Percentiles rank a stretch among this genome's conserved stretches.
Evolutionary conservation across 1,140 invertebrate genomes (phyloP).

Genomic region (Neuroterus valhalla): DNA sequence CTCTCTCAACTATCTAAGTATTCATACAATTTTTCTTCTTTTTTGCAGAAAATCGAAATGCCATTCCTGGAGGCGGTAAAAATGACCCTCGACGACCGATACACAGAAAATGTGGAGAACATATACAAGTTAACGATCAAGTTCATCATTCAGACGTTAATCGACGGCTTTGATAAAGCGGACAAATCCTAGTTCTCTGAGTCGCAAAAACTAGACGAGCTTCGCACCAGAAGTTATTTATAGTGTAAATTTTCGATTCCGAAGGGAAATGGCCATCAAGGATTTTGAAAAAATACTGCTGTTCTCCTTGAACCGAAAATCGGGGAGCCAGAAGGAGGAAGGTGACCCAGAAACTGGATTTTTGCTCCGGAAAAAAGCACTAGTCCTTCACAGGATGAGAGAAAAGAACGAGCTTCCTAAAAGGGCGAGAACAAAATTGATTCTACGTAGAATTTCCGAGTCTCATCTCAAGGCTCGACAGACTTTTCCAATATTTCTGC

Average conservation of each 20-base stretch:
- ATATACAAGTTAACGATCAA: constrained; percentile 95
- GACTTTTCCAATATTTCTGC: constrained; percentile 11
- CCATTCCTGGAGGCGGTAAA: constrained; percentile 92
- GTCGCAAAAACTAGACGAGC: constrained; percentile 28
- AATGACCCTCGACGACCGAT: constrained; percentile 89
- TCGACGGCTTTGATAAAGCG: constrained; percentile 85
- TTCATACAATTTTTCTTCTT: no score
- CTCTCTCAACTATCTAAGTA: no score
- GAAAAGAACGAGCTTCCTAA: constrained; percentile 1
- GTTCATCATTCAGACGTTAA: constrained; percentile 90
- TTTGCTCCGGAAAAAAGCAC: neutral
- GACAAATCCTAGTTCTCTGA: no score
- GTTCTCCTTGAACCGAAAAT: constrained; percentile 28
- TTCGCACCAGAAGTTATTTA: constrained; percentile 35
- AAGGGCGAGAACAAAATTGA: constrained; percentile 32
- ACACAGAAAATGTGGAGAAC: constrained; percentile 92
- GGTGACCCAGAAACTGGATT: constrained; percentile 24
- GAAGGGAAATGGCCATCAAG: constrained; percentile 33
- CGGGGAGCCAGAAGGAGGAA: constrained; percentile 3
- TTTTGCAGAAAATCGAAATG: constrained; percentile 90
- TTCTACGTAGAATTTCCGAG: constrained; percentile 32
- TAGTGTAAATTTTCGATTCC: neutral
- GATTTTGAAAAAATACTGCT: constrained; percentile 58
- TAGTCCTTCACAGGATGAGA: neutral
- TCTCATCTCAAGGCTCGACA: constrained; percentile 14